Conservation (phyloP, 1,140 invertebrate species). For the Eubasilissa regina region DNA sequence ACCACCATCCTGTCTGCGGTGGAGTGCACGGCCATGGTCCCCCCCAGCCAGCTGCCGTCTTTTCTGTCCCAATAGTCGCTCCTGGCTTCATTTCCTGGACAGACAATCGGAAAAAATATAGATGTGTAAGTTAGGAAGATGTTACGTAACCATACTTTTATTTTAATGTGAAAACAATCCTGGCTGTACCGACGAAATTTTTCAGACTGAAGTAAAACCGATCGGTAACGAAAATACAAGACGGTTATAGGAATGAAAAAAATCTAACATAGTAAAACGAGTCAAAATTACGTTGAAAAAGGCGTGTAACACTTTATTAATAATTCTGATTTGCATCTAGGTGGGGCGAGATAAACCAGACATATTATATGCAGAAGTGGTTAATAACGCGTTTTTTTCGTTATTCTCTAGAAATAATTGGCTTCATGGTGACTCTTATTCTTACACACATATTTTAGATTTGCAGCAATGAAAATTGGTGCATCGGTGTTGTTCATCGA, state of each 20-base stretch:
- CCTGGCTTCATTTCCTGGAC: constrained; percentile 26
- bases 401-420: too few relatives aligned
- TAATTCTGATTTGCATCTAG: too few relatives aligned
- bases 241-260: too few relatives aligned
- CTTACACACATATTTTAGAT: too few relatives aligned
- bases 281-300: too few relatives aligned
- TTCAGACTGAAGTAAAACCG: background rate
- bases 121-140: background rate
- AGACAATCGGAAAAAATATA: background rate
- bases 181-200: background rate
- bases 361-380: too few relatives aligned
- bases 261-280: too few relatives aligned
- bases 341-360: too few relatives aligned
- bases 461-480: too few relatives aligned
- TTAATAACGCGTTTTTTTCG: too few relatives aligned
- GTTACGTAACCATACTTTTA: background rate
- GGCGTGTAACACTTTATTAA: background rate
- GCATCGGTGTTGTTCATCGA: too few relatives aligned
- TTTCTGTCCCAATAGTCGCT: constrained; percentile 49
- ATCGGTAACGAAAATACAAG: background rate
- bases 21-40: constrained; percentile 59
- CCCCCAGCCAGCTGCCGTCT: constrained; percentile 61
- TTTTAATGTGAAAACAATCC: background rate
- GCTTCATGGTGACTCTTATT: too few relatives aligned
- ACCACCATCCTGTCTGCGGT: constrained; percentile 53